Evolutionary conservation across 2,113 vertebrate genomes (phyloP).

Genomic region (Epinephelus lanceolatus): DNA sequence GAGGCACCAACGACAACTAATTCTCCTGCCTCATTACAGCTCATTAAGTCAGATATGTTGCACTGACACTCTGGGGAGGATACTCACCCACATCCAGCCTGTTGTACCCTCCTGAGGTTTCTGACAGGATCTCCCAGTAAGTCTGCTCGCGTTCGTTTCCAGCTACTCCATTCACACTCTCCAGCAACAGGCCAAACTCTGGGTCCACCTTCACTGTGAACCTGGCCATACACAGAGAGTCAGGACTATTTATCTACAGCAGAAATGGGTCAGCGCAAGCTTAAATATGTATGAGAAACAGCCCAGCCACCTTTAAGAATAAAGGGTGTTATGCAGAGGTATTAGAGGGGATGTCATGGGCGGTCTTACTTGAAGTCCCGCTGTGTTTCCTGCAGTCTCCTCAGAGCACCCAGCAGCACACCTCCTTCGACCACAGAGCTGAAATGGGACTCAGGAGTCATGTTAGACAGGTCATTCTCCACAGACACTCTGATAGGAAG

Average conservation of each 20-base stretch:
- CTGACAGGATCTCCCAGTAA: constrained; percentile 80
- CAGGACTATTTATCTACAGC: neutral
- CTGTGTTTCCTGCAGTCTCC: constrained; percentile 69
- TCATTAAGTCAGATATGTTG: constrained; percentile 60
- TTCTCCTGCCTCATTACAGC: constrained; percentile 57
- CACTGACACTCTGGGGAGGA: constrained; percentile 45
- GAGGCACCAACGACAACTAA: constrained; percentile 31
- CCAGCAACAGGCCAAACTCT: constrained; percentile 71
- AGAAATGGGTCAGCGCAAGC: neutral
- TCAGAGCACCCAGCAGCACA: constrained; percentile 76
- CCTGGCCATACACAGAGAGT: constrained; percentile 47
- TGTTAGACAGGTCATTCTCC: constrained; percentile 60
- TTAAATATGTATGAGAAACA: neutral
- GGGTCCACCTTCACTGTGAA: constrained; percentile 73
- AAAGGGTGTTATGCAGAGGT: neutral
- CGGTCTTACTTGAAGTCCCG: constrained; percentile 71
- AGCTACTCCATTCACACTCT: constrained; percentile 82
- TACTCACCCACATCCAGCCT: constrained; percentile 75
- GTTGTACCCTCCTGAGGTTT: constrained; percentile 54
- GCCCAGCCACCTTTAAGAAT: neutral
- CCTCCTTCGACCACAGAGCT: constrained; percentile 65
- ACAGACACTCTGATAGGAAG: constrained; percentile 72
- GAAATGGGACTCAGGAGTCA: constrained; percentile 47
- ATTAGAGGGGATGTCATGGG: neutral
- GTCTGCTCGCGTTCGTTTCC: constrained; percentile 59